A percentile compares a stretch with the other conserved stretches of the same genome.
Evolutionary conservation across 2,113 vertebrate species (phyloP).

Genomic region (Coptodon bakossiorum): DNA sequence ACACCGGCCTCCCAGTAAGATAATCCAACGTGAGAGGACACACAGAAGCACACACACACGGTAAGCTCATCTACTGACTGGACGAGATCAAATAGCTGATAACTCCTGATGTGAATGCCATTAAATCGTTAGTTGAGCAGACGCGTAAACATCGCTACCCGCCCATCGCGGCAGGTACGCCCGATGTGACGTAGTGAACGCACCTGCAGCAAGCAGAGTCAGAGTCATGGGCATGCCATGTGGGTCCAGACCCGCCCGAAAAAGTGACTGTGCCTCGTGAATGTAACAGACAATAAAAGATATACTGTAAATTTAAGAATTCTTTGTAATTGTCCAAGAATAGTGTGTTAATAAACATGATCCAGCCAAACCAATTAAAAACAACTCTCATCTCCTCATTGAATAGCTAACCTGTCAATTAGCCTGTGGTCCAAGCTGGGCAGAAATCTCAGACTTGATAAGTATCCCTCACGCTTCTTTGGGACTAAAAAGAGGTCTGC

Average conservation of each 20-base stretch:
- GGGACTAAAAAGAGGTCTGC: neutral
- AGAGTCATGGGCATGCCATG: neutral
- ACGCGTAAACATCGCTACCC: accelerated
- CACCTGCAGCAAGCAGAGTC: neutral
- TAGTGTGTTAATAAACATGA: neutral
- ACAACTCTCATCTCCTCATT: neutral
- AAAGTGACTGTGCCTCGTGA: neutral
- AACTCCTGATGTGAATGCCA: neutral
- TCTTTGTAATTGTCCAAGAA: neutral
- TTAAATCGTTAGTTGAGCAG: accelerated
- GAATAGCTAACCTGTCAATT: neutral
- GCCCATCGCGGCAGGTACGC: neutral
- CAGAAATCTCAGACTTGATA: neutral
- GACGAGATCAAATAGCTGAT: neutral
- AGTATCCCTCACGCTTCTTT: neutral
- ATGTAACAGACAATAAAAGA: neutral
- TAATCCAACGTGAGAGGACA: neutral
- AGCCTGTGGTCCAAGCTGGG: neutral
- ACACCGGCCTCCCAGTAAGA: too few species aligned
- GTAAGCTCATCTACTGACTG: neutral
- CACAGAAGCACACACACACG: neutral
- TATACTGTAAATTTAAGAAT: neutral
- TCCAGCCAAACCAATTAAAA: neutral
- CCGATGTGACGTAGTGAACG: neutral
- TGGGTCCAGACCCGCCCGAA: neutral